Percentiles rank a stretch among this genome's conserved stretches.
These are phyloP conservation scores for Hypotaenidia okinawae DNA, from an alignment of 2,797 vertebrate genomes.

Conservation along the genomic window DNA sequence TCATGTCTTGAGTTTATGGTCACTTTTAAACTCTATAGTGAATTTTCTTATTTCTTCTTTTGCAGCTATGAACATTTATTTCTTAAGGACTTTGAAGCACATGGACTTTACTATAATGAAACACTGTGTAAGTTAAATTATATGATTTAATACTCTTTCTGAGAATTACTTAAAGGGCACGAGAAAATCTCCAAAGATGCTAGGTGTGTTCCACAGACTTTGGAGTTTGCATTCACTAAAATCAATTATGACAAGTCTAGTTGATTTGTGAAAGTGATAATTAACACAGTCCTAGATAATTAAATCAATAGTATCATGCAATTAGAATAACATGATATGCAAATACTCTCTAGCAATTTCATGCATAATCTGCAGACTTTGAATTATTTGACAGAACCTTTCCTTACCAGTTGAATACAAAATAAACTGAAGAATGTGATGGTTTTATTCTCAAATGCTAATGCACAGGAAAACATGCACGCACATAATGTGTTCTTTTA, in stretches of 20 bases:
- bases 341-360: conserved; percentile 20
- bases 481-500: background rate
- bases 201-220: background rate
- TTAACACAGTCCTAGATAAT: conserved; percentile 21
- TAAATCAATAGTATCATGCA: background rate
- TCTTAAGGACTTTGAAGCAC: background rate
- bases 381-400: background rate
- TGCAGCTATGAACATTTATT: background rate
- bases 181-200: background rate
- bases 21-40: background rate
- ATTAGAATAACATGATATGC: conserved; percentile 30
- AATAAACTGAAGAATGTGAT: background rate
- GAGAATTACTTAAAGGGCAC: background rate
- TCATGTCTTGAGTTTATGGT: background rate
- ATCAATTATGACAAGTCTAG: conserved; percentile 5
- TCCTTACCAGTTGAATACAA: background rate
- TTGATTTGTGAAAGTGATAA: conserved; percentile 36
- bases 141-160: background rate
- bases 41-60: background rate
- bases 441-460: background rate
- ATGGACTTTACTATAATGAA: background rate
- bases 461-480: rapidly evolving
- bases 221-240: background rate
- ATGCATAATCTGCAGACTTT: background rate
- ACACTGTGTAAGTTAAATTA: background rate